Conservation (phyloP, 1,140 invertebrate species). For the Carposina sasakii region DNA sequence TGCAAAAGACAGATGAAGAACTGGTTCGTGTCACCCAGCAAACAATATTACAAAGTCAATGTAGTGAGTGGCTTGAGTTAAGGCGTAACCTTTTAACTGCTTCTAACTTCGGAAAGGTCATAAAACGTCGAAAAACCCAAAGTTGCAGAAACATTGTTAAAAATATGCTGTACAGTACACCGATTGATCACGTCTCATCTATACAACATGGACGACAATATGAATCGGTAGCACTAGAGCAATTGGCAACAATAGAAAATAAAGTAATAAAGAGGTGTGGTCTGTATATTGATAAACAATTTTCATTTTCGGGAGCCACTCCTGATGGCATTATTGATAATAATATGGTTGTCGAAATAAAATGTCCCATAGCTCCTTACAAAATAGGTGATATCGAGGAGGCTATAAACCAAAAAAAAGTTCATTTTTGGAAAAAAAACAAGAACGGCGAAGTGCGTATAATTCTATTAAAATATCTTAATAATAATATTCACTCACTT, state of each 20-base stretch:
- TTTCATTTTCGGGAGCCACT: too few species aligned
- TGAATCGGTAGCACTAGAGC: conserved; percentile 6
- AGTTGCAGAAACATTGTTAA: neutral
- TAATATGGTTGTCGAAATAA: too few species aligned
- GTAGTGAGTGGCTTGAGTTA: neutral
- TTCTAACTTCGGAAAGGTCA: neutral
- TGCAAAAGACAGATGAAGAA: neutral
- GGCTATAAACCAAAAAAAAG: conserved; percentile 8
- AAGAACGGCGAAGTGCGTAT: conserved; percentile 8
- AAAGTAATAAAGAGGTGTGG: conserved; percentile 9
- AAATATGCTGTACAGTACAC: neutral
- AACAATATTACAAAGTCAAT: neutral
- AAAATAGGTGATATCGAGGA: conserved; percentile 9
- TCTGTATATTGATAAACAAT: conserved; percentile 5
- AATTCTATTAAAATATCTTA: too few species aligned
- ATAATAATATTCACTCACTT: too few species aligned
- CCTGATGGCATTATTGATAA: conserved; percentile 11
- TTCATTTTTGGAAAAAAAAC: conserved; percentile 4
- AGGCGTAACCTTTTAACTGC: neutral
- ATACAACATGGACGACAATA: conserved; percentile 11
- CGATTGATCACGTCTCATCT: conserved; percentile 1
- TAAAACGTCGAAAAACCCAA: neutral
- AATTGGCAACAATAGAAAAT: conserved; percentile 7
- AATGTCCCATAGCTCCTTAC: conserved; percentile 4
- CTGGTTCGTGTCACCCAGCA: neutral